phyloP scores from a whole-genome alignment of 2,888 invertebrate genomes.

The Parasteatoda lunata region DNA sequence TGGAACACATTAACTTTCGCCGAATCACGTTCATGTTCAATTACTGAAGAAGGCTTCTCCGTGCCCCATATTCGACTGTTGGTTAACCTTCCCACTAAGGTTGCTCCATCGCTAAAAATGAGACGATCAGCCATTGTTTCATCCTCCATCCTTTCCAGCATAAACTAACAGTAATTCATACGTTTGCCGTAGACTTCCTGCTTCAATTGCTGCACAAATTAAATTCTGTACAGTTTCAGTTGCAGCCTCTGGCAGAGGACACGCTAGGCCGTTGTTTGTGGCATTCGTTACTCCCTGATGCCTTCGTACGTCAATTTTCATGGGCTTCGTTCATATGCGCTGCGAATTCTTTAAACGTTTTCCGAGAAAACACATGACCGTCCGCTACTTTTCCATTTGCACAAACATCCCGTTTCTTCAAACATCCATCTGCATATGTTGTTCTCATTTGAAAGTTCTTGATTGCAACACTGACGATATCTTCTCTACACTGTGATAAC shows the following conservation, averaged over 20 bases:
- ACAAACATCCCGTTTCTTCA: conserved; percentile 2
- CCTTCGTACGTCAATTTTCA: not conserved
- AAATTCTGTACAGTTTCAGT: not conserved
- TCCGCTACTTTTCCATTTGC: not conserved
- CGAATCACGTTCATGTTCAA: too few species aligned
- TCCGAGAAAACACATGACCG: not conserved
- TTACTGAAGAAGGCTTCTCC: too few species aligned
- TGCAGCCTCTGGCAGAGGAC: not conserved
- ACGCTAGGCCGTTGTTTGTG: not conserved
- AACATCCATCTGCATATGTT: not conserved
- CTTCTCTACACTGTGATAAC: not conserved
- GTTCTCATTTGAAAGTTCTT: too few species aligned
- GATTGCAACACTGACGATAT: too few species aligned
- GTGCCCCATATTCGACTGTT: too few species aligned
- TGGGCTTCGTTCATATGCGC: not conserved
- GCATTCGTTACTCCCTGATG: not conserved
- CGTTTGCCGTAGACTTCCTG: not conserved
- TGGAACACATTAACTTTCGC: too few species aligned
- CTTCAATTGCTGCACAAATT: not conserved
- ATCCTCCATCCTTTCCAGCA: not conserved
- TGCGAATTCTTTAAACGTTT: not conserved
- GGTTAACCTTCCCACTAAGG: too few species aligned
- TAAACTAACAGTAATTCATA: not conserved
- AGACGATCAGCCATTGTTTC: too few species aligned
- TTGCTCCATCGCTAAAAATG: too few species aligned